A percentile compares a stretch with the other conserved stretches of the same genome.
These are phyloP conservation scores for Ceyx melanurus DNA, from an alignment of 2,113 vertebrate genomes.

Conservation along the genomic window DNA sequence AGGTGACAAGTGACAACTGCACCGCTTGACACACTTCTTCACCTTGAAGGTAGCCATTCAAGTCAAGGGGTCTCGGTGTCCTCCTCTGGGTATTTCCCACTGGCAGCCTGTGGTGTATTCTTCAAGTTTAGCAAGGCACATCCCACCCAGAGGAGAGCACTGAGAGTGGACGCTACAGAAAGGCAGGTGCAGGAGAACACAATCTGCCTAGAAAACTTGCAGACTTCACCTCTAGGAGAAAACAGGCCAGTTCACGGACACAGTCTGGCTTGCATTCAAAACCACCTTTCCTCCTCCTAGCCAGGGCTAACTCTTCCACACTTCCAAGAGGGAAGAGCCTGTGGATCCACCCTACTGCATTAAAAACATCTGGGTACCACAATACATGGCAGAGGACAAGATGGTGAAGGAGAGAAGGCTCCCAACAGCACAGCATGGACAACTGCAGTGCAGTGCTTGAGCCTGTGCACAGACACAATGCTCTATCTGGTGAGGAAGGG, in stretches of 20 bases:
- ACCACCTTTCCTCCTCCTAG: not conserved
- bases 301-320: not conserved
- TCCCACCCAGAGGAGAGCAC: not conserved
- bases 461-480: not conserved
- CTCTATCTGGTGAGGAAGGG: not conserved
- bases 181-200: not conserved
- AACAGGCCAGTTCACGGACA: not conserved
- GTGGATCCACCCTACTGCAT: not conserved
- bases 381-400: not conserved
- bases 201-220: not conserved
- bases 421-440: not conserved
- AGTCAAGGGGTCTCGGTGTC: not conserved
- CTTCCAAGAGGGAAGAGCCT: not conserved
- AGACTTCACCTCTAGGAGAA: not conserved
- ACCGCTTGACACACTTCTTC: not conserved
- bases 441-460: not conserved
- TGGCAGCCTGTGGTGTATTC: not conserved
- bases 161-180: not conserved
- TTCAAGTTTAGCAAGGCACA: not conserved
- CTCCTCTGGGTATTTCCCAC: not conserved
- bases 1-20: not conserved
- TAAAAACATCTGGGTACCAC: not conserved
- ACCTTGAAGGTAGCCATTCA: not conserved
- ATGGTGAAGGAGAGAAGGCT: not conserved
- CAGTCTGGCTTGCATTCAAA: not conserved